These are phyloP conservation scores for Phrynosoma platyrhinos DNA, from an alignment of 2,113 vertebrate genomes.

Conservation along the genomic window DNA sequence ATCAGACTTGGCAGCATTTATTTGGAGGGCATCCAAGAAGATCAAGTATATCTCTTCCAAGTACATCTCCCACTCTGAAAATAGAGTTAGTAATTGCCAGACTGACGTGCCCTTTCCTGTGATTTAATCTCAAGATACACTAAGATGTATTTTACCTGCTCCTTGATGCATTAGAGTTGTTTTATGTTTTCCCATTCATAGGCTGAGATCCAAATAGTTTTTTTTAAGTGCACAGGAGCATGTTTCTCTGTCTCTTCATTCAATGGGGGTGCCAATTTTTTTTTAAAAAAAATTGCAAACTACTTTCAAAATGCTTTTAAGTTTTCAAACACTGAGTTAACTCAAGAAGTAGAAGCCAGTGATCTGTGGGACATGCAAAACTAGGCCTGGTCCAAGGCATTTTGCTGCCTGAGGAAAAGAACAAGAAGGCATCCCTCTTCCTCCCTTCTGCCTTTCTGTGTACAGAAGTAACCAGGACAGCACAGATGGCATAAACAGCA, in stretches of 20 bases:
- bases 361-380: neutral
- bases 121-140: neutral
- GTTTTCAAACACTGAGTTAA: neutral
- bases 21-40: neutral
- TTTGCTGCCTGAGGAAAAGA: neutral
- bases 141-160: neutral
- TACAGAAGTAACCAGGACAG: neutral
- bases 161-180: neutral
- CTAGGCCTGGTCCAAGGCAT: neutral
- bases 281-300: neutral
- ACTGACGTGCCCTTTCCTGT: neutral
- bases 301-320: neutral
- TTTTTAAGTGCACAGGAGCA: neutral
- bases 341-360: neutral
- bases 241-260: no score
- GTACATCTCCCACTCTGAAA: neutral
- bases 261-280: neutral
- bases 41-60: neutral
- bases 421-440: neutral
- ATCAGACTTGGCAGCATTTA: neutral
- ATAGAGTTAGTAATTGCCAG: neutral
- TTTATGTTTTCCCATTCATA: no score
- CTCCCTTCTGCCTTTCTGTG: neutral
- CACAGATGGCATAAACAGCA: neutral
- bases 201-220: neutral